A percentile compares a stretch with the other conserved stretches of the same genome.
Conservation (phyloP, 2,888 invertebrate genomes). For the Diaperis boleti region DNA sequence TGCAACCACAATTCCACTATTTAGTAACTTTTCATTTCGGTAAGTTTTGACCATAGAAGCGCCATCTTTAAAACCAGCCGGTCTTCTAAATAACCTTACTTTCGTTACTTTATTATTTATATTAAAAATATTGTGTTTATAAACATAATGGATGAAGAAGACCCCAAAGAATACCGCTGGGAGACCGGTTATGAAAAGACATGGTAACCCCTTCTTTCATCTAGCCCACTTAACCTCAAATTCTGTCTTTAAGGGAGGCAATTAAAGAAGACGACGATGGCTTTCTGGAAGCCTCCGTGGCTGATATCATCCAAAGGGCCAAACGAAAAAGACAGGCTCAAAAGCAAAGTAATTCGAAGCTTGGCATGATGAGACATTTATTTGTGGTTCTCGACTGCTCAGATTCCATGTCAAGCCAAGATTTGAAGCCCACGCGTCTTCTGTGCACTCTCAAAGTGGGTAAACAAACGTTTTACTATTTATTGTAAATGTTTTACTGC, state of each 20-base stretch:
- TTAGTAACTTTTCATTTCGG: too few relatives aligned
- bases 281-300: constrained; percentile 88
- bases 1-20: too few relatives aligned
- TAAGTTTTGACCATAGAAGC: too few relatives aligned
- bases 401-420: constrained; percentile 93
- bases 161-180: constrained; percentile 92
- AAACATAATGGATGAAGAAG: constrained; percentile 84
- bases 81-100: too few relatives aligned
- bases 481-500: constrained; percentile 51
- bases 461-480: constrained; percentile 9
- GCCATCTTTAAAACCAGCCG: too few relatives aligned
- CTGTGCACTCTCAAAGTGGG: constrained; percentile 87
- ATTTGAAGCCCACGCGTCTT: constrained; percentile 93
- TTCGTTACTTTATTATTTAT: too few relatives aligned
- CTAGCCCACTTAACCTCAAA: background rate
- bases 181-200: constrained; percentile 96
- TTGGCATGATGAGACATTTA: constrained; percentile 99
- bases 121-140: too few relatives aligned
- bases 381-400: constrained; percentile 94
- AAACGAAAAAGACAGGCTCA: constrained; percentile 82
- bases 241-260: constrained; percentile 80
- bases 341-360: constrained; percentile 81
- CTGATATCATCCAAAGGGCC: constrained; percentile 91
- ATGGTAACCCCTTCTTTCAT: constrained; percentile 72
- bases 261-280: constrained; percentile 97